Evolutionary conservation across 2,797 vertebrate genomes (phyloP), one percentile per base, ranked within the genome.

Genomic region (Coilia nasus): DNA sequence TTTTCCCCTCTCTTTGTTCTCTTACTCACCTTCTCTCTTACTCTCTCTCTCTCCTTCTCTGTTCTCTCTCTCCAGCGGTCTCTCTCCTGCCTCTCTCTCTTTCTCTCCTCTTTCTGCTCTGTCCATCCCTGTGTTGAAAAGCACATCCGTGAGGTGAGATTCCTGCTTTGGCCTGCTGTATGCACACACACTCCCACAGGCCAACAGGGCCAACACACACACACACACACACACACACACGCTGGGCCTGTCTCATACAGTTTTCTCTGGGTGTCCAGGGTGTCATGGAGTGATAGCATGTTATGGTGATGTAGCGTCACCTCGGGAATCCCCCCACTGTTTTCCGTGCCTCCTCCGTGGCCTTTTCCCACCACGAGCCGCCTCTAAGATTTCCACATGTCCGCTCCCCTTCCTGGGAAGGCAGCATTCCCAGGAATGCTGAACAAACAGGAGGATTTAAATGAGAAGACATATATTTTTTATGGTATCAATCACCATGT

Each of bases 381-480:
- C 64, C 64, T 31, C 64, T 71, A 71, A 71, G 25, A 71, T 71
- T 71, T 71, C 64, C 64, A 71, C 4, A 67, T 31, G 28, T 31
- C 28, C 25, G 0, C 28, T n/a, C 25, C 64, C 28, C 0, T 31
- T 15, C 64, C 50, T 71, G 64, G 28, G 64, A 71, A 71, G 64
- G 12, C 25, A 71, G 12, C 28, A 71, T 71, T 71, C 28, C 64
- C 28, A 28, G 64, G 64, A 71, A 71, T 71, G 3, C 2, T 71
- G 64, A 28, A 71, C 28, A 71, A 71, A 71, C 64, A 71, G 64
- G 11, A 35, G 64, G 64, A 71, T 71, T 71, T 71, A 71, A 71
- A 71, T 35, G 64, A 71, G 64, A 12, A 71, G 64, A 31, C 64
- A 71, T 71, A 35, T 71, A 71, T 71, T 71, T 71, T 15, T 71